Conservation (phyloP, 2,888 invertebrate species). For the Operophtera brumata region DNA sequence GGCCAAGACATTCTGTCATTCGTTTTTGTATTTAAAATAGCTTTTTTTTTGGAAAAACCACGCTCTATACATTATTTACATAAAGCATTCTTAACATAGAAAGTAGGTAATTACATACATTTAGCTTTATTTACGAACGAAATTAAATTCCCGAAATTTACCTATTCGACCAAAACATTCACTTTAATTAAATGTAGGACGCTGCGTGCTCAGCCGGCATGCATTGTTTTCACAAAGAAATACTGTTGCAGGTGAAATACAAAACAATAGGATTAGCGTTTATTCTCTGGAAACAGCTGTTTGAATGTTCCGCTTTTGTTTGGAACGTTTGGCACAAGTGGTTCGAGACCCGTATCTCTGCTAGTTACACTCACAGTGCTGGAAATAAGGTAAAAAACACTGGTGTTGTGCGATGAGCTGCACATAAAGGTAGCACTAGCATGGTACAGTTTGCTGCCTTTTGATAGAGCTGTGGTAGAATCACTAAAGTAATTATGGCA, state of each 20-base stretch:
- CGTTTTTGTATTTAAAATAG: no score
- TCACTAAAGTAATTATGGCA: no score
- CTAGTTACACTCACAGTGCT: constrained; percentile 5
- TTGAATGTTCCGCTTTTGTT: constrained; percentile 12
- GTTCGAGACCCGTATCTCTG: constrained; percentile 4
- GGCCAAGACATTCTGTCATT: no score
- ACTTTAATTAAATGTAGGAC: constrained; percentile 33
- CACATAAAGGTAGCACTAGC: neutral
- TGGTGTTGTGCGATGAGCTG: neutral
- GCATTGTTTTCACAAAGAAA: constrained; percentile 30
- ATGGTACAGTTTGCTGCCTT: no score
- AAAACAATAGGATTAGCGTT: constrained; percentile 15
- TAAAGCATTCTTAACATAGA: no score
- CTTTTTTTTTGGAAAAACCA: no score
- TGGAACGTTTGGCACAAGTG: constrained; percentile 5
- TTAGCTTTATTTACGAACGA: constrained; percentile 14
- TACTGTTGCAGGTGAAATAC: constrained; percentile 18
- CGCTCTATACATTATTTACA: no score
- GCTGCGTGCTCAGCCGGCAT: constrained; percentile 29
- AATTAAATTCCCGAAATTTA: constrained; percentile 30
- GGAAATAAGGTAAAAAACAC: neutral
- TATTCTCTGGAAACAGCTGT: constrained; percentile 16
- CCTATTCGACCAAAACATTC: constrained; percentile 29
- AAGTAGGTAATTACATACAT: no score
- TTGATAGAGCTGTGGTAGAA: no score